Conservation (phyloP, 2,888 invertebrate species). For the Ormyrus rosae region DNA sequence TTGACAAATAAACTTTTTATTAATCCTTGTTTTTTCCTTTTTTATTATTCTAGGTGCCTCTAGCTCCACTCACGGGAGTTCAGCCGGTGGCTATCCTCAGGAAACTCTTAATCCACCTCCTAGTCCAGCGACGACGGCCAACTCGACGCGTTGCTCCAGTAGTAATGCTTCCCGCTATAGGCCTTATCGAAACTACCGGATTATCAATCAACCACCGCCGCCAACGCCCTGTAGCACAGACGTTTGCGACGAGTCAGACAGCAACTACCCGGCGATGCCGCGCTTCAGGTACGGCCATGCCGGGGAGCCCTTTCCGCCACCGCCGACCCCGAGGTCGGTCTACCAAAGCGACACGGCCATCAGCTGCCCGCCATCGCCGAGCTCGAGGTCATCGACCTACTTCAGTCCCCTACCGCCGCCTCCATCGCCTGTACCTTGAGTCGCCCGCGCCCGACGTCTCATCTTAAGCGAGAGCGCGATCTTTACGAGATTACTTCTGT, state of each 20-base stretch:
- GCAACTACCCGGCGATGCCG: constrained; percentile 79
- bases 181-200: constrained; percentile 86
- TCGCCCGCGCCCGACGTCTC: constrained; percentile 28
- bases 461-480: no score
- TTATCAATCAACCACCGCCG: constrained; percentile 91
- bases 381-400: constrained; percentile 87
- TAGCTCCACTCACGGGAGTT: constrained; percentile 82
- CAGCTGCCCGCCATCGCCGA: constrained; percentile 81
- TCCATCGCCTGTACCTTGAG: constrained; percentile 82
- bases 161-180: constrained; percentile 82
- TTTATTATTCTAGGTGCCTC: constrained; percentile 77
- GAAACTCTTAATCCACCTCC: constrained; percentile 94
- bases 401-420: constrained; percentile 90
- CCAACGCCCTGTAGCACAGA: constrained; percentile 97
- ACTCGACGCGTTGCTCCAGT: constrained; percentile 77
- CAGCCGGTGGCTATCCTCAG: constrained; percentile 83
- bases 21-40: no score
- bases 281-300: constrained; percentile 80
- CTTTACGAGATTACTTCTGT: no score
- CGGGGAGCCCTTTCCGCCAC: constrained; percentile 85
- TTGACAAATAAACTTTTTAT: not conserved
- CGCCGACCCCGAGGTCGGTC: constrained; percentile 85
- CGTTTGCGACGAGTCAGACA: constrained; percentile 93
- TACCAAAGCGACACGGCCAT: constrained; percentile 84
- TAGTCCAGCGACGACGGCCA: constrained; percentile 88